A percentile compares a stretch with the other conserved stretches of the same genome.
phyloP scores from a whole-genome alignment of 2,113 vertebrate genomes.

The Amblyopsis rosae region DNA sequence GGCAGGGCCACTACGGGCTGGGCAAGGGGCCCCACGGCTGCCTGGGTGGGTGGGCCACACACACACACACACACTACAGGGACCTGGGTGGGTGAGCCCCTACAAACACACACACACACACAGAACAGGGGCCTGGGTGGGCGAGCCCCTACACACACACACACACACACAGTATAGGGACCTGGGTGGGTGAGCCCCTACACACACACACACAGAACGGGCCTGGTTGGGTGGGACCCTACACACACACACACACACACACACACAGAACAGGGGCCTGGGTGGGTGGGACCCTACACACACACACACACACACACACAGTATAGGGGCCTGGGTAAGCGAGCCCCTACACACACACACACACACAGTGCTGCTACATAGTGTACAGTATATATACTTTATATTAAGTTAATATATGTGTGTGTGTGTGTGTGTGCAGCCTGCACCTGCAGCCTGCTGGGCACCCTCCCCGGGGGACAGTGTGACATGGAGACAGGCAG shows the following conservation, averaged over 20 bases:
- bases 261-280: no score
- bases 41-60: constrained; percentile 79
- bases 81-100: no score
- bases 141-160: neutral
- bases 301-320: constrained; percentile 6
- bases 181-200: constrained; percentile 81
- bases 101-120: constrained; percentile 7
- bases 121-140: neutral
- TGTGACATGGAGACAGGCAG: constrained; percentile 86
- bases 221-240: no score
- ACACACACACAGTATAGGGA: neutral
- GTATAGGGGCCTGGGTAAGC: no score
- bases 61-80: neutral
- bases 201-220: neutral
- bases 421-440: constrained; percentile 70
- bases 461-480: constrained; percentile 86
- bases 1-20: constrained; percentile 88
- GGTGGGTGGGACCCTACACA: constrained; percentile 83
- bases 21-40: constrained; percentile 86
- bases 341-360: neutral
- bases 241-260: constrained; percentile 2
- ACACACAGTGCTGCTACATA: neutral
- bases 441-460: constrained; percentile 88
- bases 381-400: constrained; percentile 13
- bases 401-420: neutral